These are phyloP conservation scores for Macroramphosus scolopax DNA, from an alignment of 2,797 vertebrate species.

Conservation along the genomic window DNA sequence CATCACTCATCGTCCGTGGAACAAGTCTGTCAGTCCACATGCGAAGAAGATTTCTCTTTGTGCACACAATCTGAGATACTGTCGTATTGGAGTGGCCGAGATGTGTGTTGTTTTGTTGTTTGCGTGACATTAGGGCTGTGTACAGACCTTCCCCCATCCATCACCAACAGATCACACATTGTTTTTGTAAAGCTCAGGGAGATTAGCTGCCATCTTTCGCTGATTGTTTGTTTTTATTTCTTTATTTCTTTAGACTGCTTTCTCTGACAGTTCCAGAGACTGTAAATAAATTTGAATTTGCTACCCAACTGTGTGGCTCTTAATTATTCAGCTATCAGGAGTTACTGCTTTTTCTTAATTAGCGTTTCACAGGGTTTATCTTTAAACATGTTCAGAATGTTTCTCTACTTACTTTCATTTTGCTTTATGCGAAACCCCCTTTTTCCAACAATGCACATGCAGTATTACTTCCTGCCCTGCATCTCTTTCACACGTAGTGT, in stretches of 20 bases:
- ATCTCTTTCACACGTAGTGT: constrained; percentile 26
- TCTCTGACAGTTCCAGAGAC: constrained; percentile 87
- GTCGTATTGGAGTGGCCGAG: constrained; percentile 47
- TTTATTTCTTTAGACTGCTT: constrained; percentile 82
- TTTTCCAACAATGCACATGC: constrained; percentile 48
- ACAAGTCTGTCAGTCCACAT: constrained; percentile 9
- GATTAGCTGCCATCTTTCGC: constrained; percentile 83
- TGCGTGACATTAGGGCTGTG: constrained; percentile 68
- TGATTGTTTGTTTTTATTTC: constrained; percentile 59
- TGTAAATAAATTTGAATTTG: constrained; percentile 99
- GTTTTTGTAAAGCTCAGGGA: constrained; percentile 99
- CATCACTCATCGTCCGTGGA: constrained; percentile 24
- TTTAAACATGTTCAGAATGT: too few species aligned
- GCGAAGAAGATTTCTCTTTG: too few species aligned
- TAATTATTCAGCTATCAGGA: constrained; percentile 1
- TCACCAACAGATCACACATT: constrained; percentile 83
- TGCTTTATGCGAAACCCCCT: constrained; percentile 26
- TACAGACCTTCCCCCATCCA: constrained; percentile 72
- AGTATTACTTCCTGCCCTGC: constrained; percentile 62
- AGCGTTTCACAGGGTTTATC: constrained; percentile 10
- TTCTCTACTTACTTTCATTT: constrained; percentile 52
- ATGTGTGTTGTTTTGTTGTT: constrained; percentile 35
- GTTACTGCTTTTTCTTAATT: background rate
- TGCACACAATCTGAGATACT: constrained; percentile 34
- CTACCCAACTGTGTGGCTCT: constrained; percentile 77